Conservation (phyloP, 2,888 invertebrate genomes). For the Automeris io region DNA sequence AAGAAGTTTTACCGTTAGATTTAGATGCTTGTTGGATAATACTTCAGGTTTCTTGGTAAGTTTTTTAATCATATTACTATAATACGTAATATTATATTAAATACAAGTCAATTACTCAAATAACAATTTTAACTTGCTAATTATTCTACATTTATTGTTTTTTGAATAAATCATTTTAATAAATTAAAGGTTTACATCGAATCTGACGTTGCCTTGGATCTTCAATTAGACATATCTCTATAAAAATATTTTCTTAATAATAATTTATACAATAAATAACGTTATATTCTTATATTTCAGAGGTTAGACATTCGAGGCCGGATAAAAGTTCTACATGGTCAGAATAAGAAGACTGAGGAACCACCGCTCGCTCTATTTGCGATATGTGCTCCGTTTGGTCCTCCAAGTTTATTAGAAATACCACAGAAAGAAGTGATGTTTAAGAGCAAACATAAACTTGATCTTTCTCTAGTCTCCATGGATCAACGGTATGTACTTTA, state of each 20-base stretch:
- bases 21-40: constrained; percentile 98
- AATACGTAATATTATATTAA: not conserved
- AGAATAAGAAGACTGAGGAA: constrained; percentile 95
- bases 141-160: too few species aligned
- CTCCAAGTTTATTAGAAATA: constrained; percentile 96
- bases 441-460: constrained; percentile 99
- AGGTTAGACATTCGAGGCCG: constrained; percentile 98
- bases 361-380: constrained; percentile 97
- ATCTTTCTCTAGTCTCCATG: constrained; percentile 97
- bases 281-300: constrained; percentile 69
- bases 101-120: constrained; percentile 9
- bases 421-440: constrained; percentile 99
- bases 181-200: too few species aligned
- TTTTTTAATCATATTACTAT: not conserved
- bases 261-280: too few species aligned
- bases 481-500: constrained; percentile 87
- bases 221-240: too few species aligned
- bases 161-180: too few species aligned
- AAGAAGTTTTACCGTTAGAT: constrained; percentile 98
- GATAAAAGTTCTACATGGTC: constrained; percentile 96
- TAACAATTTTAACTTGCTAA: too few species aligned
- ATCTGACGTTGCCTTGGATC: too few species aligned
- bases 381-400: constrained; percentile 99
- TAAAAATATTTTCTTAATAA: too few species aligned
- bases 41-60: constrained; percentile 99